Conservation (phyloP, 2,797 vertebrate genomes). For the Peromyscus melanophrys region DNA sequence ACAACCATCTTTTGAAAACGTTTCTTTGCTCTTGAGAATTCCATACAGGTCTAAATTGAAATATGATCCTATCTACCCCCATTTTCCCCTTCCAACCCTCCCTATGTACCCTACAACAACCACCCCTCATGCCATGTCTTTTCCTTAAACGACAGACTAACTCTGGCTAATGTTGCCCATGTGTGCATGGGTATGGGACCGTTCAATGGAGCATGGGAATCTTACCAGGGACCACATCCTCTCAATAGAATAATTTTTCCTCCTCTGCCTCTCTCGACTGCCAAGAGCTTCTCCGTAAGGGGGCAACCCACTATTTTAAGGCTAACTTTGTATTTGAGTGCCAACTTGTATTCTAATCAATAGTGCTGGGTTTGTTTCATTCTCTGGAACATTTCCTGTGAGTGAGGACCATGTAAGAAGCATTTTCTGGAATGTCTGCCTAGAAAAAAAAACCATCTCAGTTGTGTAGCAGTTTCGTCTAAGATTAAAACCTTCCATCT, state of each 20-base stretch:
- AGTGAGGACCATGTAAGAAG: neutral
- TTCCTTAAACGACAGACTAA: neutral
- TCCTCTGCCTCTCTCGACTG: neutral
- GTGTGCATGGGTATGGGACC: neutral
- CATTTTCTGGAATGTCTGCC: neutral
- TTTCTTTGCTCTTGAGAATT: neutral
- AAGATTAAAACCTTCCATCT: neutral
- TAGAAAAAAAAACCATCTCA: neutral
- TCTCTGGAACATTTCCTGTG: neutral
- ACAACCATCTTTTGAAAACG: neutral
- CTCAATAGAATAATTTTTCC: neutral
- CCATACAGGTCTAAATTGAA: neutral
- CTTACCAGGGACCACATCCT: neutral
- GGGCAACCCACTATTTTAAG: neutral
- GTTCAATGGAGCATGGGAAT: neutral
- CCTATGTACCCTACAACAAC: neutral
- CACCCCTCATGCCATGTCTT: neutral
- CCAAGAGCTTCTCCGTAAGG: neutral
- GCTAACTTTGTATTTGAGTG: neutral
- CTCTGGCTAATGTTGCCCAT: neutral
- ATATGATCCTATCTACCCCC: neutral
- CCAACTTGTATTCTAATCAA: neutral
- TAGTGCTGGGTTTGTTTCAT: neutral
- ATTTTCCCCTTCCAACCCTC: neutral
- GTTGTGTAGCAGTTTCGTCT: neutral